Base-by-base conservation (phyloP, 2,888 invertebrate genomes). In the Leucoma salicis region DNA sequence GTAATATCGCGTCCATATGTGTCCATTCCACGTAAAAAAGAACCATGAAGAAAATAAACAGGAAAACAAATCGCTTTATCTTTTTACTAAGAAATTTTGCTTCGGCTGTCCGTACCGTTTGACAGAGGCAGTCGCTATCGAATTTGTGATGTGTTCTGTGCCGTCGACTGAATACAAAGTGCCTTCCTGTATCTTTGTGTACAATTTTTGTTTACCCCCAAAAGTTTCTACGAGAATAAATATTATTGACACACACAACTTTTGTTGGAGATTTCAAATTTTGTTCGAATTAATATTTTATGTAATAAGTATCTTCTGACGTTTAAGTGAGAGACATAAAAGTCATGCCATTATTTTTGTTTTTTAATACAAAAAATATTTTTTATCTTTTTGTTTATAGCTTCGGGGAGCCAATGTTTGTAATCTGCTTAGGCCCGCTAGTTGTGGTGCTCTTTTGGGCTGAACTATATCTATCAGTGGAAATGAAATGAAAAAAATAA, bases 101-200 rank as follows among this genome's bases (percentile, higher is more conserved):
- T 11, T 25, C 25, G 15, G 8, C 15, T 18, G 28, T 33, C 36
- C 18, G 12, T 34, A 24, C 18, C 31, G 44, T 43, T 55, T 55
- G 52, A 44, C 40, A 35, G 14, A 33, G 38, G 18, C 38, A 32
- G 37, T 27, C 37, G 15, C 37, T 49, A 48, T 58, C 47, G 39
- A 48, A 52, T 49, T 42, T 43, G 42, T 45, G 44, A 49, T 41
- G 42, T 38, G 35, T 38, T 10, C 31, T 8, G 12, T 18, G 18
- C 39, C 36, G 41, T 27, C 36, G 11, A 18, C 31, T 33, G 51
- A 58, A 55, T 55, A 55, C 52, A 46, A 59, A 58, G 49, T 48
- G 41, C 18, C 7, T 34, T 29, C 35, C n/a, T 31, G 27, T 39
- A 32, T 13, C 28, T 15, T 8, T 12, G 12, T 16, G n/a, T 36